These are phyloP conservation scores for Poeciliopsis paucimaculata DNA, from an alignment of 2,797 vertebrate species.

Conservation along the genomic window DNA sequence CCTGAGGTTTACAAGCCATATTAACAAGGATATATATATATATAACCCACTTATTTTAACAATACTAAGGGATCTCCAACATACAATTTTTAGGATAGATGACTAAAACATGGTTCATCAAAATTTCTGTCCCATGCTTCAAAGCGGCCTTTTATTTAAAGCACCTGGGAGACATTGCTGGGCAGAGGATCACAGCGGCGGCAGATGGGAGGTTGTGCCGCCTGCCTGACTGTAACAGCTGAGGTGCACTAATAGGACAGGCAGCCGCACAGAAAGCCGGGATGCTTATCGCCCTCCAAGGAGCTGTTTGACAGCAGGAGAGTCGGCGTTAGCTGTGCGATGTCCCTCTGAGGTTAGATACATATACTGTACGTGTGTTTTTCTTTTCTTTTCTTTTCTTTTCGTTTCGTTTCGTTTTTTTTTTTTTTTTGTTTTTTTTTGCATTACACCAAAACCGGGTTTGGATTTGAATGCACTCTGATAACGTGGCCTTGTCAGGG, in stretches of 20 bases:
- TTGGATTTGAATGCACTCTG: constrained; percentile 10
- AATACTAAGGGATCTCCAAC: background rate
- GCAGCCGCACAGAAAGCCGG: constrained; percentile 90
- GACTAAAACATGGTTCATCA: constrained; percentile 17
- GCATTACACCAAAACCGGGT: background rate
- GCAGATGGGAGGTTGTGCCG: constrained; percentile 96
- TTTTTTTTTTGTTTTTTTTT: background rate
- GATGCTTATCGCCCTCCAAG: constrained; percentile 93
- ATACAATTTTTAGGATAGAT: constrained; percentile 16
- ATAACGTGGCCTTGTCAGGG: constrained; percentile 44
- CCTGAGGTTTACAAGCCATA: constrained; percentile 19
- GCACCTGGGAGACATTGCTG: constrained; percentile 81
- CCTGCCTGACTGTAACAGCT: constrained; percentile 93
- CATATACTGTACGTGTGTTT: constrained; percentile 62
- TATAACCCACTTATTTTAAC: constrained; percentile 15
- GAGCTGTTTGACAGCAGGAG: constrained; percentile 86
- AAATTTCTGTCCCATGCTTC: constrained; percentile 71
- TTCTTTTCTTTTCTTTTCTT: too few species aligned
- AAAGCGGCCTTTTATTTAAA: constrained; percentile 61
- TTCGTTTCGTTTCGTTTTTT: too few species aligned
- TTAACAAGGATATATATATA: constrained; percentile 1
- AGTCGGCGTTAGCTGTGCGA: constrained; percentile 59
- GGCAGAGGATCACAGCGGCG: constrained; percentile 83
- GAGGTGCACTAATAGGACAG: constrained; percentile 94
- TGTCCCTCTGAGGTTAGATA: constrained; percentile 57